Conservation (phyloP, 35 echinoderm and acorn worm genomes). For the Ptychodera flava region DNA sequence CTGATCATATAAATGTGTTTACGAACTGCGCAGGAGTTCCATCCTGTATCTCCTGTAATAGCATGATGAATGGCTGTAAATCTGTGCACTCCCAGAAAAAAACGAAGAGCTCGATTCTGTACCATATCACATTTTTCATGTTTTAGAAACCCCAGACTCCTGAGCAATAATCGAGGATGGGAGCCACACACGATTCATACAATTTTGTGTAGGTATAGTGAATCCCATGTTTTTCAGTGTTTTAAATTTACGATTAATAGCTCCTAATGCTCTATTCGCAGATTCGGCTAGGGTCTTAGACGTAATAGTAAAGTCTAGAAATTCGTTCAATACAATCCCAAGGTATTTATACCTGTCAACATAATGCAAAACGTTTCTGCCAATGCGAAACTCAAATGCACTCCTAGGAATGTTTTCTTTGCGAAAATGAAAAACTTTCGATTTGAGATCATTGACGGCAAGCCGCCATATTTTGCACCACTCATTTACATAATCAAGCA, state of each 20-base stretch:
- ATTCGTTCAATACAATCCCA: not conserved
- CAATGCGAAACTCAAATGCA: not conserved
- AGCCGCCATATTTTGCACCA: not conserved
- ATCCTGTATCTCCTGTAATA: not conserved
- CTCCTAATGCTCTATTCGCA: not conserved
- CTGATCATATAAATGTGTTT: not conserved
- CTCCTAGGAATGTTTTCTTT: not conserved
- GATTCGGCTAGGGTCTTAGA: not conserved
- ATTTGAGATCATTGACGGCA: not conserved
- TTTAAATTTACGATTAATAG: not conserved
- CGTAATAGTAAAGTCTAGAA: not conserved
- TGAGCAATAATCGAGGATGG: not conserved
- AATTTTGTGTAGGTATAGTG: not conserved
- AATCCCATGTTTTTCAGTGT: not conserved
- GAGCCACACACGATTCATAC: not conserved
- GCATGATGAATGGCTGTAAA: not conserved
- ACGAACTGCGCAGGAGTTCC: not conserved
- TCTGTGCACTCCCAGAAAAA: not conserved
- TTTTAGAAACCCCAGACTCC: not conserved
- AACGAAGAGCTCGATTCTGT: not conserved
- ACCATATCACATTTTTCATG: not conserved
- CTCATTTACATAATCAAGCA: not conserved
- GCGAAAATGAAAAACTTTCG: not conserved
- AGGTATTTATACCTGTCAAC: not conserved
- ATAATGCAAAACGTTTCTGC: not conserved